Evolutionary conservation across 2,797 vertebrate genomes (phyloP).

Genomic region (Ptychobarbus kaznakovi): DNA sequence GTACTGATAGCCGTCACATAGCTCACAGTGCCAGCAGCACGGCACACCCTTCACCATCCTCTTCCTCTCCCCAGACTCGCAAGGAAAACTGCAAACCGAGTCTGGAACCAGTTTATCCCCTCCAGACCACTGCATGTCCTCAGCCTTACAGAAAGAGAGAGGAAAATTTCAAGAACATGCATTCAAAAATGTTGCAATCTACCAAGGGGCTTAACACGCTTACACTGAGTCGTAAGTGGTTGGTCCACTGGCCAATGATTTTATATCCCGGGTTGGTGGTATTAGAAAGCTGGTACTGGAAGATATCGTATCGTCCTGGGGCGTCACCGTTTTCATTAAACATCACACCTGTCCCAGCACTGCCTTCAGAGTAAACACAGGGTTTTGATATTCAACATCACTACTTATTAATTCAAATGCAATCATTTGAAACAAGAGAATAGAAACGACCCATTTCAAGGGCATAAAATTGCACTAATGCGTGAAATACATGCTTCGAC

Average conservation of each 20-base stretch:
- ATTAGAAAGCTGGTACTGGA: conserved; percentile 90
- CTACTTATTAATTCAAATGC: conserved; percentile 2
- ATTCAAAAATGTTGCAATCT: conserved; percentile 1
- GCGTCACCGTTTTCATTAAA: conserved; percentile 92
- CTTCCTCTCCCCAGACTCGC: conserved; percentile 86
- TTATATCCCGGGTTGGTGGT: conserved; percentile 81
- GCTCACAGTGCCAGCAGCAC: conserved; percentile 98
- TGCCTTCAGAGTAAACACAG: conserved; percentile 76
- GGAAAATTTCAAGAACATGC: background rate
- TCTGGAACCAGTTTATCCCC: conserved; percentile 77
- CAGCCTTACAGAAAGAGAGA: conserved; percentile 69
- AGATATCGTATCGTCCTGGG: conserved; percentile 91
- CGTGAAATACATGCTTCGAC: background rate
- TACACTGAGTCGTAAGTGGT: conserved; percentile 85
- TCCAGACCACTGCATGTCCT: conserved; percentile 84
- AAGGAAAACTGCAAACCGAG: conserved; percentile 89
- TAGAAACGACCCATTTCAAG: background rate
- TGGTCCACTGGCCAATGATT: conserved; percentile 89
- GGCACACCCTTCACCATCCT: conserved; percentile 96
- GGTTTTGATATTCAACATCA: conserved; percentile 19
- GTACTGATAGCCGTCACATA: conserved; percentile 96
- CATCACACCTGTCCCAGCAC: conserved; percentile 89
- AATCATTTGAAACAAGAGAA: background rate
- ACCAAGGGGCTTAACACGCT: conserved; percentile 60
- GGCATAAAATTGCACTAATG: conserved; percentile 3